Conservation (phyloP, 2,888 invertebrate species). For the Ctenicera cuprea region DNA sequence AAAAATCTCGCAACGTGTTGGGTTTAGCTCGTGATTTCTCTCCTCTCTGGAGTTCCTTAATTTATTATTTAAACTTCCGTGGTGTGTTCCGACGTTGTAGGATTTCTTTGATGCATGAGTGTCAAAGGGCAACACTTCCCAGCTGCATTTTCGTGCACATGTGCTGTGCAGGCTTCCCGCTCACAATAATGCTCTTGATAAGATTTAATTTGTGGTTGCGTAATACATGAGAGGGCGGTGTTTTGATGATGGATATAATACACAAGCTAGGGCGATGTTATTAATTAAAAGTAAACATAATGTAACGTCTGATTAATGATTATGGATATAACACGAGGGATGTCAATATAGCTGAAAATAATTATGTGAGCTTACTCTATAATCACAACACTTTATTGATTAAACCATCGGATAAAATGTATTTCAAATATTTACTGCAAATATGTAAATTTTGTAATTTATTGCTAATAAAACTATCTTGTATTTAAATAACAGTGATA, state of each 20-base stretch:
- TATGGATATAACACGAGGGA: not conserved
- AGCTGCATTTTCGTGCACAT: slow-evolving; percentile 12
- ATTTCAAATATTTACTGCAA: no score
- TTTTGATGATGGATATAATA: not conserved
- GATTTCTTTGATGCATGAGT: slow-evolving; percentile 20
- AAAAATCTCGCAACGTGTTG: not conserved
- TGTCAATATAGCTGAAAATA: no score
- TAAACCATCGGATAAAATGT: no score
- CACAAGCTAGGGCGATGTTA: not conserved
- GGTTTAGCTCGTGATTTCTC: slow-evolving; percentile 10
- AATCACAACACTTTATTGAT: no score
- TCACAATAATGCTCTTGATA: not conserved
- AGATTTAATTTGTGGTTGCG: not conserved
- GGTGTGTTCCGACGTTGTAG: slow-evolving; percentile 3
- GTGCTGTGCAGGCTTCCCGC: not conserved
- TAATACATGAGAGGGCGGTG: not conserved
- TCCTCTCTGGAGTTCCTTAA: slow-evolving; percentile 9
- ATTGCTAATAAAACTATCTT: no score
- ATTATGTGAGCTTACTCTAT: no score
- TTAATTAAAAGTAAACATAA: slow-evolving; percentile 5
- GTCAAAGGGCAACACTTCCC: slow-evolving; percentile 23
- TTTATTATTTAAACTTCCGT: slow-evolving; percentile 32
- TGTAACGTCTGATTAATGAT: slow-evolving; percentile 7
- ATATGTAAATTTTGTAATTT: no score
- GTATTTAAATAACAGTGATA: no score